Evolutionary conservation across 2,113 vertebrate genomes (phyloP).

Genomic region (Dipodomys merriami): DNA sequence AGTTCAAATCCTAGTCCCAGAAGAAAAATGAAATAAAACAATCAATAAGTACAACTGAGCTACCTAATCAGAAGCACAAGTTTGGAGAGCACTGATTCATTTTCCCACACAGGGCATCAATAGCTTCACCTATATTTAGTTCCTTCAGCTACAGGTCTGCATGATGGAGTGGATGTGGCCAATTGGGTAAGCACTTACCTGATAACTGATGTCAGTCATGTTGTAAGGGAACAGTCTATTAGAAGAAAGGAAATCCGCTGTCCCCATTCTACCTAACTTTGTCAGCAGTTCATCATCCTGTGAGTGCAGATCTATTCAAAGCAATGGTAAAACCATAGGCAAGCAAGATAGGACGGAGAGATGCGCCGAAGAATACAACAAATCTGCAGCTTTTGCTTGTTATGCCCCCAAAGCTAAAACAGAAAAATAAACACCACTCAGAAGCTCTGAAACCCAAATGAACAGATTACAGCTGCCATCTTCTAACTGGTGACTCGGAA

Average conservation of each 20-base stretch:
- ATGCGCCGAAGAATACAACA: not conserved
- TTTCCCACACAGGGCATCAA: not conserved
- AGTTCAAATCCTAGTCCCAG: no score
- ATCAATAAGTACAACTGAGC: not conserved
- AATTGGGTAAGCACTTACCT: not conserved
- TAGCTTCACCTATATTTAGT: not conserved
- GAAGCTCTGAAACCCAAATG: slow-evolving; percentile 52
- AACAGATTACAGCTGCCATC: slow-evolving; percentile 70
- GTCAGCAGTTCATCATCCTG: not conserved
- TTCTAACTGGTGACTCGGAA: slow-evolving; percentile 64
- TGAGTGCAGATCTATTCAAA: not conserved
- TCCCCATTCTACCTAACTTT: not conserved
- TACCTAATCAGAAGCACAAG: no score
- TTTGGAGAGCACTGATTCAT: not conserved
- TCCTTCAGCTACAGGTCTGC: not conserved
- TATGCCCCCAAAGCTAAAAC: slow-evolving; percentile 12
- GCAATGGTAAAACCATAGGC: no score
- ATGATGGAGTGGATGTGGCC: not conserved
- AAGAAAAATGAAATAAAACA: no score
- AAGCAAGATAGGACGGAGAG: not conserved
- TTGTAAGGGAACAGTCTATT: not conserved
- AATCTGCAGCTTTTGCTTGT: not conserved
- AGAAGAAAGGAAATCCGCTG: not conserved
- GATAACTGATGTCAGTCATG: not conserved
- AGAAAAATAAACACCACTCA: slow-evolving; percentile 55